phyloP scores from a whole-genome alignment of 2,113 vertebrate genomes.

The Brachirus orientalis region DNA sequence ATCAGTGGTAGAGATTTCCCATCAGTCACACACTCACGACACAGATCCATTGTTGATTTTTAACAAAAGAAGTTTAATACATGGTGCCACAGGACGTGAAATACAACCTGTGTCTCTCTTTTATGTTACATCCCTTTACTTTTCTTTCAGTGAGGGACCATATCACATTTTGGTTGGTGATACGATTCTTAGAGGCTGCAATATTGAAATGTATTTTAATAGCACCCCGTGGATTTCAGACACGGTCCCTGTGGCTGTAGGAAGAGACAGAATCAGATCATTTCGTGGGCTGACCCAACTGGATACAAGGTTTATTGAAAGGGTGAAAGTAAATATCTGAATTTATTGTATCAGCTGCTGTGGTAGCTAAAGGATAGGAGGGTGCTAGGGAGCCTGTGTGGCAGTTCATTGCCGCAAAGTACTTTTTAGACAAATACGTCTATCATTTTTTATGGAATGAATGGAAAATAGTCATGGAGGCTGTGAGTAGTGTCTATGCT shows the following conservation, averaged over 20 bases:
- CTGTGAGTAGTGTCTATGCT: background rate
- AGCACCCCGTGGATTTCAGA: constrained; percentile 40
- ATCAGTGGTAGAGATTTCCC: constrained; percentile 13
- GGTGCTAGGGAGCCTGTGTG: background rate
- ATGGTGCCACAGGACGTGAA: constrained; percentile 57
- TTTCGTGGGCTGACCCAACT: constrained; percentile 18
- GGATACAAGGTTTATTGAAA: constrained; percentile 42
- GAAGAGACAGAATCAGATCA: constrained; percentile 35
- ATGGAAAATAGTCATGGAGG: background rate
- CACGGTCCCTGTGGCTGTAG: constrained; percentile 26
- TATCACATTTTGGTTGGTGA: constrained; percentile 58
- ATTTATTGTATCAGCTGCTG: constrained; percentile 37
- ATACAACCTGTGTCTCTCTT: constrained; percentile 35
- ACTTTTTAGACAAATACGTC: background rate
- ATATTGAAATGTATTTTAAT: constrained; percentile 65
- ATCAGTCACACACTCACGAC: constrained; percentile 39
- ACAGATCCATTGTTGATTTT: constrained; percentile 20
- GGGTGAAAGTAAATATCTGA: constrained; percentile 38
- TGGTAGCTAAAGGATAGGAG: constrained; percentile 6
- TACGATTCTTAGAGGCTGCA: constrained; percentile 43
- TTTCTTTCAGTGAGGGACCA: constrained; percentile 34
- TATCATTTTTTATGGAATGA: background rate
- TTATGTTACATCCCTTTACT: constrained; percentile 44
- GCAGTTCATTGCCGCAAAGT: constrained; percentile 12
- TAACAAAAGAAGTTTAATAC: constrained; percentile 58